phyloP scores from a whole-genome alignment of 2,797 vertebrate genomes.

The Falco rusticolus region DNA sequence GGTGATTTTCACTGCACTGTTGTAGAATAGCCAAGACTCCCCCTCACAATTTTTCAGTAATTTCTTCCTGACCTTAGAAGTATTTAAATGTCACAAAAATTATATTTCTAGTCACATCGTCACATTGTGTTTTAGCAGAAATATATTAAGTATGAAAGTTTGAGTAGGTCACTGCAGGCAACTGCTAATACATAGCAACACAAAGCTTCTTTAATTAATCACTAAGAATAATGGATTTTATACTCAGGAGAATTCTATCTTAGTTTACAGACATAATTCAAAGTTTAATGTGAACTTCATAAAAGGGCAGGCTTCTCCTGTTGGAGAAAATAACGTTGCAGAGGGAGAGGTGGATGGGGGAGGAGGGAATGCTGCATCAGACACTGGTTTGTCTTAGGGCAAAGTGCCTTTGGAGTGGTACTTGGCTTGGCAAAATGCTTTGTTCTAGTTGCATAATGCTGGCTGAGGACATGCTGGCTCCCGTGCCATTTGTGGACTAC shows the following conservation, averaged over 20 bases:
- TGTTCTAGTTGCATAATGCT: background rate
- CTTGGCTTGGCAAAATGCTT: background rate
- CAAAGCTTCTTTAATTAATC: conserved; percentile 3
- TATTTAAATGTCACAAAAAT: background rate
- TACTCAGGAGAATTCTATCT: conserved; percentile 14
- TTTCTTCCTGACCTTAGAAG: background rate
- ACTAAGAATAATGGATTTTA: background rate
- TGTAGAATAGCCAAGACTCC: background rate
- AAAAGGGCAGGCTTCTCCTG: background rate
- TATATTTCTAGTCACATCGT: background rate
- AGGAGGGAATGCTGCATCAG: background rate
- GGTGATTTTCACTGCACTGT: background rate
- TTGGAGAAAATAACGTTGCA: background rate
- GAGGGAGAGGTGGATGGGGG: background rate
- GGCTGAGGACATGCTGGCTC: background rate
- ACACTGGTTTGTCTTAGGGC: background rate
- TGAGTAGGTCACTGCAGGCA: background rate
- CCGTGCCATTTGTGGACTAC: background rate
- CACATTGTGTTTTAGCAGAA: background rate
- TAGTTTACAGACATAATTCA: background rate
- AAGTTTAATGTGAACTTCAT: background rate
- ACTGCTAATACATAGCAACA: background rate
- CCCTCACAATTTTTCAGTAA: background rate
- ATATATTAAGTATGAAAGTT: background rate
- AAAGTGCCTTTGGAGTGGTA: background rate